Evolutionary conservation across 2,113 vertebrate genomes (phyloP), one percentile per base, ranked within the genome.

Genomic region (Symphodus melops): DNA sequence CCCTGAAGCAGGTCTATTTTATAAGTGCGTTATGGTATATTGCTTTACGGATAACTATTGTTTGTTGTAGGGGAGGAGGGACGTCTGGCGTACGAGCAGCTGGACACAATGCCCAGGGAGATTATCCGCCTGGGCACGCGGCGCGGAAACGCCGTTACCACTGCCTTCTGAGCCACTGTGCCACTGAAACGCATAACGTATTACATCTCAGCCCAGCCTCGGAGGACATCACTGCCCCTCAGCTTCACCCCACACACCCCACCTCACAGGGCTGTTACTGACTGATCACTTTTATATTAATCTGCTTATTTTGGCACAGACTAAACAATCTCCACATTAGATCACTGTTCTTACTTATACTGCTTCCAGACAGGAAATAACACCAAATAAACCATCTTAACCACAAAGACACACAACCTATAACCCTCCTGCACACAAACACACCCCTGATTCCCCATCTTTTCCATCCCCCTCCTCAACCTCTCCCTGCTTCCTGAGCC

Each of bases 51-150:
- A 4, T 33, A 33, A 33, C 28, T 5, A 33, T 19, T 51, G 20
- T 72, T 33, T 4, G 48, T 74, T 42, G 53, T 86, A 99, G 97
- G 97, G 80, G 97, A 98, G 91, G 97, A 97, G 23, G 98, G 97
- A 13, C 94, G 95, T 23, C 86, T 98, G 91, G 98, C 97, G 0
- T 98, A 98, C 0, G 97, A 98, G 86, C 96, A 96, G 86, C 75
- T 99, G 80, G 96, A 99, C 91, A 96, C 93, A 3, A 95, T 97
- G 49, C 95, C 97, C 9, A 92, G 95, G 59, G 96, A 97, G 53
- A 94, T 95, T 62, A 75, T 95, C 52, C 91, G 90, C 56, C 90
- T 94, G 58, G 96, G 95, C 79, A 88, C 85, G 0, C 94, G 95
- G 0, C 94, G 93, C n/a, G 95, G 94, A 68, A 93, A 94, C 17